Conservation (phyloP, 2,113 vertebrate genomes). For the Danionella cerebrum region DNA sequence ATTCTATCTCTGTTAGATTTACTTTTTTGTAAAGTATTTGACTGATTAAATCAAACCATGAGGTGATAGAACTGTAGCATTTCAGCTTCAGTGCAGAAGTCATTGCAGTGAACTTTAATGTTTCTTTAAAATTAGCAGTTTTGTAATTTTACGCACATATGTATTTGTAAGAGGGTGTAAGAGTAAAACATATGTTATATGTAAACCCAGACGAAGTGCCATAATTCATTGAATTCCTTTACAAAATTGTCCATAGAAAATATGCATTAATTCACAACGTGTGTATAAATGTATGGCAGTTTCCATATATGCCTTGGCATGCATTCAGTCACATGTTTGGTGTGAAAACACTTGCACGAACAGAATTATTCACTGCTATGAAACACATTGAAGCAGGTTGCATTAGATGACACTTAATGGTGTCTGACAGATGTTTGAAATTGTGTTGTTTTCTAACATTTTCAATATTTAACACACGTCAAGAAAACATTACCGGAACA, state of each 20-base stretch:
- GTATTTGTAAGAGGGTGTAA: neutral
- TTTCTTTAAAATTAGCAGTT: conserved; percentile 58
- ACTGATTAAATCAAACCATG: conserved; percentile 48
- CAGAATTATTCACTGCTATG: conserved; percentile 48
- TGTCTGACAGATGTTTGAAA: conserved; percentile 2
- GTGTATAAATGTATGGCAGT: neutral
- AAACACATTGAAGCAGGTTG: conserved; percentile 51
- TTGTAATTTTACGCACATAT: conserved; percentile 49
- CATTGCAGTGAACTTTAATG: conserved; percentile 69
- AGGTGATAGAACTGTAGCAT: conserved; percentile 50
- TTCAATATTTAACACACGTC: neutral
- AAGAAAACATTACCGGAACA: neutral
- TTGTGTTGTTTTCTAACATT: neutral
- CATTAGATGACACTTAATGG: neutral
- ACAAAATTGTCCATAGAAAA: neutral
- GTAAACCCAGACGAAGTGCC: neutral
- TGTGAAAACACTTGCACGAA: neutral
- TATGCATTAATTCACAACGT: neutral
- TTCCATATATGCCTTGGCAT: conserved; percentile 3
- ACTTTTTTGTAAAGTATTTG: conserved; percentile 55
- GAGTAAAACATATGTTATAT: neutral
- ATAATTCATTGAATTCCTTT: neutral
- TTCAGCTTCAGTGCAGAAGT: conserved; percentile 63
- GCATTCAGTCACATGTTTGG: conserved; percentile 40
- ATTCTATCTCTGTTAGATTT: too few species aligned